Evolutionary conservation across 2,113 vertebrate species (phyloP).

Genomic region (Eubucco bourcierii): DNA sequence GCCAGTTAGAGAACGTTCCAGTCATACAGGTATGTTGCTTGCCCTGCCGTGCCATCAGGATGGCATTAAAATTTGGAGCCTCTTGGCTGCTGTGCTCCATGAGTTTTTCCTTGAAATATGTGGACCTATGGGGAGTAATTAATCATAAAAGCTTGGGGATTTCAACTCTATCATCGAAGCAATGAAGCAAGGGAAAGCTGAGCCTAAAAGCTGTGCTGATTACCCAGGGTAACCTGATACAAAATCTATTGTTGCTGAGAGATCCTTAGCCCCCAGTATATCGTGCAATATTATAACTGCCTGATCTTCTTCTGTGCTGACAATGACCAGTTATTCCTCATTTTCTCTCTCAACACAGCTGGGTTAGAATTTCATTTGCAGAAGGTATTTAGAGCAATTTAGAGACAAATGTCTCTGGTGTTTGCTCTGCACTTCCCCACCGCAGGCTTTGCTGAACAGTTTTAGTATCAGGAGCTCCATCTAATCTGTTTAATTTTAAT

Average conservation of each 20-base stretch:
- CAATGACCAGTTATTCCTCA: slow-evolving; percentile 79
- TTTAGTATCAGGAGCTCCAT: slow-evolving; percentile 81
- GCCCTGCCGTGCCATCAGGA: slow-evolving; percentile 27
- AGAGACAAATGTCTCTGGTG: slow-evolving; percentile 82
- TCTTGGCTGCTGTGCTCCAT: slow-evolving; percentile 52
- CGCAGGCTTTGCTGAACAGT: slow-evolving; percentile 78
- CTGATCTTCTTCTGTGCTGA: slow-evolving; percentile 77
- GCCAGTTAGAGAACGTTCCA: not conserved
- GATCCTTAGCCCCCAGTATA: slow-evolving; percentile 83
- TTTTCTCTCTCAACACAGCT: slow-evolving; percentile 76
- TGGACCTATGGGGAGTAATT: slow-evolving; percentile 85
- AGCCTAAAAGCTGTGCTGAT: slow-evolving; percentile 93
- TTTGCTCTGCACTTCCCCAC: slow-evolving; percentile 80
- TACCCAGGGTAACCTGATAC: slow-evolving; percentile 89
- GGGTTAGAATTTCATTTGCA: slow-evolving; percentile 83
- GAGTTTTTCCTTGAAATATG: slow-evolving; percentile 80
- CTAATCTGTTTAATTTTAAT: slow-evolving; percentile 86
- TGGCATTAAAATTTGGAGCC: slow-evolving; percentile 75
- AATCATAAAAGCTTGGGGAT: slow-evolving; percentile 89
- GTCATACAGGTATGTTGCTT: not conserved
- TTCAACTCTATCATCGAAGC: slow-evolving; percentile 84
- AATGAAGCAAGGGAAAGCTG: slow-evolving; percentile 86
- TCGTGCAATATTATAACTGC: slow-evolving; percentile 84
- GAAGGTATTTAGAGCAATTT: slow-evolving; percentile 85
- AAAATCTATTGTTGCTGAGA: slow-evolving; percentile 92